These are phyloP conservation scores for Scatophagus argus DNA, from an alignment of 2,113 vertebrate species.

Conservation along the genomic window DNA sequence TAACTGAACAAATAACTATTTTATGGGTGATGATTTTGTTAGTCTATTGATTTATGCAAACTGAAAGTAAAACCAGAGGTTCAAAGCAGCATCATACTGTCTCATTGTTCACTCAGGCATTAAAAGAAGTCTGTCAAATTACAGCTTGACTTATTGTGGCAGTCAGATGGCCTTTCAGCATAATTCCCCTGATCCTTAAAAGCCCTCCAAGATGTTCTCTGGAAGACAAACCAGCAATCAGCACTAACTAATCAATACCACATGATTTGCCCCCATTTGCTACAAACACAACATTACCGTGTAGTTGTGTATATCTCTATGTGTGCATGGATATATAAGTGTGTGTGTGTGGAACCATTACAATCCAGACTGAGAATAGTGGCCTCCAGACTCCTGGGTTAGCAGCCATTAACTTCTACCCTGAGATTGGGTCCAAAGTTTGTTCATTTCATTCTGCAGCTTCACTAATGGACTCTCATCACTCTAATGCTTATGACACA, in stretches of 20 bases:
- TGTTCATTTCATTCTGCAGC: conserved; percentile 24
- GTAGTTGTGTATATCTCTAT: not conserved
- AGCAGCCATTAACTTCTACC: conserved; percentile 54
- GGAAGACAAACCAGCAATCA: conserved; percentile 61
- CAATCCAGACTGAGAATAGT: conserved; percentile 16
- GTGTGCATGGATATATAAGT: not conserved
- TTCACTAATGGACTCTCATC: conserved; percentile 5
- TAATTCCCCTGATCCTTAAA: conserved; percentile 41
- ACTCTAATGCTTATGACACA: conserved; percentile 28
- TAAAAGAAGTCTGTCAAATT: conserved; percentile 50
- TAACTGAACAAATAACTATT: not conserved
- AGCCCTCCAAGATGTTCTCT: conserved; percentile 22
- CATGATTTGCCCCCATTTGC: conserved; percentile 38
- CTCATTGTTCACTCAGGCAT: conserved; percentile 22
- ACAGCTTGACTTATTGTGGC: conserved; percentile 43
- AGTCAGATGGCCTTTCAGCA: conserved; percentile 55
- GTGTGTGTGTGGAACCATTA: not conserved
- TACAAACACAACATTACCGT: conserved; percentile 22
- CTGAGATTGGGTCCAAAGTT: conserved; percentile 25
- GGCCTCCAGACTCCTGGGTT: conserved; percentile 29
- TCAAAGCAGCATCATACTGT: conserved; percentile 8
- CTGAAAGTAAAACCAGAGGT: conserved; percentile 21
- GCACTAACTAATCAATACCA: conserved; percentile 49
- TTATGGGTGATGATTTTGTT: not conserved
- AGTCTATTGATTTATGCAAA: conserved; percentile 30